Evolutionary conservation across 2,888 invertebrate genomes (phyloP).

Genomic region (Endotricha flammealis): DNA sequence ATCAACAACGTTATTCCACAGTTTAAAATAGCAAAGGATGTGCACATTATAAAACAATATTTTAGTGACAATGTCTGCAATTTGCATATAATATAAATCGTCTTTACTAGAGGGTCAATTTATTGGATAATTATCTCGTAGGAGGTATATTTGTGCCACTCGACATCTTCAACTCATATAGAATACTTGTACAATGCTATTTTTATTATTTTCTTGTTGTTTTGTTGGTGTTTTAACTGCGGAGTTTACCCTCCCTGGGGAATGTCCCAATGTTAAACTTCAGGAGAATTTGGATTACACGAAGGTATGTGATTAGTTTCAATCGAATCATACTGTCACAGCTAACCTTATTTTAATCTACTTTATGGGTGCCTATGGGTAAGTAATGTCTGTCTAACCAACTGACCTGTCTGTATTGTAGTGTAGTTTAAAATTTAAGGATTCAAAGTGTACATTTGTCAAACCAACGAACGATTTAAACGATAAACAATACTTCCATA

Average conservation of each 20-base stretch:
- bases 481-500: too few species aligned
- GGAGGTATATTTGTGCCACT: slow-evolving; percentile 43
- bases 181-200: slow-evolving; percentile 40
- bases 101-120: slow-evolving; percentile 42
- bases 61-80: slow-evolving; percentile 27
- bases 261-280: slow-evolving; percentile 56
- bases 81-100: slow-evolving; percentile 34
- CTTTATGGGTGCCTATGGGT: too few species aligned
- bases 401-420: too few species aligned
- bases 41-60: slow-evolving; percentile 25
- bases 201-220: slow-evolving; percentile 34
- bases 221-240: slow-evolving; percentile 34
- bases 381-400: too few species aligned
- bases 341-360: too few species aligned
- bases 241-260: slow-evolving; percentile 55
- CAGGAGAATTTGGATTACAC: slow-evolving; percentile 63
- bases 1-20: too few species aligned
- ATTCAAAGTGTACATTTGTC: too few species aligned
- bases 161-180: slow-evolving; percentile 28
- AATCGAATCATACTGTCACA: too few species aligned
- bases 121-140: slow-evolving; percentile 66
- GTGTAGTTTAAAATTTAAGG: too few species aligned
- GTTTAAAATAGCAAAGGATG: slow-evolving; percentile 35
- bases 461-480: too few species aligned
- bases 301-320: slow-evolving; percentile 40